Percentiles rank a stretch among this genome's conserved stretches.
These are phyloP conservation scores for Siphamia tubifer DNA, from an alignment of 2,113 vertebrate species.

Conservation along the genomic window DNA sequence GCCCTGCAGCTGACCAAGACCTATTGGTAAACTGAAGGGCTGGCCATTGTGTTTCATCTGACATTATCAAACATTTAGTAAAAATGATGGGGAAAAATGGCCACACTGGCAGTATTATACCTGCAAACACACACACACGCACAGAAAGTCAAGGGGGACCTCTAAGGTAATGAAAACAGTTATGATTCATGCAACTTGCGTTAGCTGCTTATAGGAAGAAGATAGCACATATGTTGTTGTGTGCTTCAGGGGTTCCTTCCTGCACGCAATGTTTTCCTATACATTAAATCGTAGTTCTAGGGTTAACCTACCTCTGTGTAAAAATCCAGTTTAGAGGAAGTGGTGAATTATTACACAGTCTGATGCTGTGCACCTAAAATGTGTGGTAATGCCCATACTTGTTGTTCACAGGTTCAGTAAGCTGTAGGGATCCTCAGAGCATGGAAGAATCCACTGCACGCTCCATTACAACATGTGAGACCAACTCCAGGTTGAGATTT, in stretches of 20 bases:
- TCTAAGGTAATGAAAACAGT: conserved; percentile 22
- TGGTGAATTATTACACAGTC: conserved; percentile 59
- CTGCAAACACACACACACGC: conserved; percentile 6
- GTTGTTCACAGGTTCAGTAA: conserved; percentile 32
- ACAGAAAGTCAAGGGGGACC: conserved; percentile 4
- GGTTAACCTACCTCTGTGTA: conserved; percentile 56
- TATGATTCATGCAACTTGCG: conserved; percentile 41
- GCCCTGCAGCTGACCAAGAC: conserved; percentile 35
- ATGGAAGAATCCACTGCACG: not conserved
- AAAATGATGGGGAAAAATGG: conserved; percentile 13
- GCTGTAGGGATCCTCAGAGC: conserved; percentile 1
- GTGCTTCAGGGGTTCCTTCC: conserved; percentile 17
- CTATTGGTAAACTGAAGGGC: conserved; percentile 47
- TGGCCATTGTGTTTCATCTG: conserved; percentile 30
- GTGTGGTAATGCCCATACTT: conserved; percentile 25
- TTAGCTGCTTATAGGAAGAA: conserved; percentile 9
- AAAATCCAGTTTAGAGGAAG: conserved; percentile 23
- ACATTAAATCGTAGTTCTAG: conserved; percentile 53
- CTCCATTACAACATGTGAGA: not conserved
- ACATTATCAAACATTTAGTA: conserved; percentile 50
- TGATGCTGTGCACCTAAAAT: conserved; percentile 46
- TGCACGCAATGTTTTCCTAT: conserved; percentile 38
- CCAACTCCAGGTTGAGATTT: not conserved
- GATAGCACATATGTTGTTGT: not conserved
- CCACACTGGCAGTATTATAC: not conserved